These are phyloP conservation scores for Drepanosiphum platanoidis DNA, from an alignment of 2,888 invertebrate species.

Conservation along the genomic window DNA sequence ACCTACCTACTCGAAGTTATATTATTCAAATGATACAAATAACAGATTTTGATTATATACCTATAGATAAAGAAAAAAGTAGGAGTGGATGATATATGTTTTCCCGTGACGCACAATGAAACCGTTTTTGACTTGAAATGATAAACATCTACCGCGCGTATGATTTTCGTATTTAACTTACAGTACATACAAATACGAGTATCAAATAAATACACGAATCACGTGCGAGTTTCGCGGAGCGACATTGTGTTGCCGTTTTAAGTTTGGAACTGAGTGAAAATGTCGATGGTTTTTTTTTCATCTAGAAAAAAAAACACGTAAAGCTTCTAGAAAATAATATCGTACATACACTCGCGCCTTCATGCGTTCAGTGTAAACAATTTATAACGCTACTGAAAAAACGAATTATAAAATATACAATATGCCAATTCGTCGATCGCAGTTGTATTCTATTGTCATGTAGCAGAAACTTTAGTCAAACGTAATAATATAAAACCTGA, in stretches of 20 bases:
- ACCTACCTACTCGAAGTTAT: not conserved
- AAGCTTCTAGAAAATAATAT: not conserved
- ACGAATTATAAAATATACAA: not conserved
- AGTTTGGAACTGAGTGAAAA: not conserved
- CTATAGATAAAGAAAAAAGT: not conserved
- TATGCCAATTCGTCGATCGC: no score
- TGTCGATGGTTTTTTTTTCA: not conserved
- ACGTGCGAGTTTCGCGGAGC: not conserved
- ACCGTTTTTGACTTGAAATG: not conserved
- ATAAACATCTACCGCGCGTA: not conserved
- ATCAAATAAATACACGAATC: not conserved
- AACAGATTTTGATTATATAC: not conserved
- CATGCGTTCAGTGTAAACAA: no score
- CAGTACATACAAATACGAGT: no score
- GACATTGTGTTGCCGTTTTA: not conserved
- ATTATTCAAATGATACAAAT: constrained; percentile 24
- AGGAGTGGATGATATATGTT: no score
- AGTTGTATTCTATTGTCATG: not conserved
- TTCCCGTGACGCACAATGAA: not conserved
- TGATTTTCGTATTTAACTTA: no score
- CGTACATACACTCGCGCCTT: not conserved
- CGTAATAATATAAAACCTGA: no score
- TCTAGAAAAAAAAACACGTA: not conserved
- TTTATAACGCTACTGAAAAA: not conserved
- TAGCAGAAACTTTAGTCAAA: not conserved